Conservation (phyloP, 2,797 vertebrate species). For the Ctenopoma multispine region DNA sequence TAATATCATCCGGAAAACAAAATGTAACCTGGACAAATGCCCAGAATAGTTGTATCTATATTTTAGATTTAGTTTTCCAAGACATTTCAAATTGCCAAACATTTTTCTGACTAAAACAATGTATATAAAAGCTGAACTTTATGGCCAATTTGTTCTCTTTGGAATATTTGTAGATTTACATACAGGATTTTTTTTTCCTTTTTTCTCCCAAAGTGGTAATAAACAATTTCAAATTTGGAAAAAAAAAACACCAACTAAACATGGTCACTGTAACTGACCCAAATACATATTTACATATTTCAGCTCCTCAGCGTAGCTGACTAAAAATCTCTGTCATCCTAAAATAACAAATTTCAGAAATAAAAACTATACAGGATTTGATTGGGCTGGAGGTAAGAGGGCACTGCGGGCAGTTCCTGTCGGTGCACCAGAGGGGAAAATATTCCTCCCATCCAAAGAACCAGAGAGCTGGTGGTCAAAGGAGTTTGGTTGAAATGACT, state of each 20-base stretch:
- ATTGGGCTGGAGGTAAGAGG: constrained; percentile 74
- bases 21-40: constrained; percentile 47
- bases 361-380: constrained; percentile 84
- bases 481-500: constrained; percentile 70
- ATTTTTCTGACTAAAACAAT: constrained; percentile 59
- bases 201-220: constrained; percentile 79
- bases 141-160: constrained; percentile 84
- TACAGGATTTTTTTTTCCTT: constrained; percentile 72
- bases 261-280: constrained; percentile 93
- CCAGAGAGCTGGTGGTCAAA: constrained; percentile 69
- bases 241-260: constrained; percentile 84
- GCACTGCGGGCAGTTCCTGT: constrained; percentile 70
- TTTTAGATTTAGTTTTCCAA: constrained; percentile 49
- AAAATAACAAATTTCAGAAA: constrained; percentile 87
- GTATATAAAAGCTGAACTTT: constrained; percentile 75
- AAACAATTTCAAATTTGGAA: constrained; percentile 86
- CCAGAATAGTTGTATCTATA: constrained; percentile 56
- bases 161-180: constrained; percentile 86
- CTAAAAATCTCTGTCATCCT: constrained; percentile 86
- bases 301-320: constrained; percentile 84
- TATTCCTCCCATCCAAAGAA: constrained; percentile 78
- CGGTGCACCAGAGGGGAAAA: constrained; percentile 59
- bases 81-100: constrained; percentile 64
- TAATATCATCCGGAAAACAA: constrained; percentile 55
- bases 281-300: constrained; percentile 92